Evolutionary conservation across 2,113 vertebrate genomes (phyloP), one percentile per base, ranked within the genome.

Genomic region (Sprattus sprattus): DNA sequence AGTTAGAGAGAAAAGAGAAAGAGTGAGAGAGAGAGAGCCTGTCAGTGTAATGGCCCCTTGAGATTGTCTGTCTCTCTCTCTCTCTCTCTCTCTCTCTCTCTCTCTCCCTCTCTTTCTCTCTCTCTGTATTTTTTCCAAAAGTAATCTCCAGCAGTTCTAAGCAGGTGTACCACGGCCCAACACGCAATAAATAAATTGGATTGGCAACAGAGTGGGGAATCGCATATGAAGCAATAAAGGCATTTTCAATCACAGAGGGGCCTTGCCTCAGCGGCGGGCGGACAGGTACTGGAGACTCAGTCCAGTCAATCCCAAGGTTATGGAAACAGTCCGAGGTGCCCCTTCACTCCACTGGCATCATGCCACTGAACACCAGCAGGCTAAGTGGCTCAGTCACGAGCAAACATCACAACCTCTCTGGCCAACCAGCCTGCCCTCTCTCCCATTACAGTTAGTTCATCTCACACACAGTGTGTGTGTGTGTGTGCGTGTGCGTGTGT

Each of bases 121-220:
- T 39, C 39, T 39, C 39, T 39, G 1, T 39, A 1, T 89, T 89
- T 90, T 88, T 89, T 88, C 83, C 87, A 85, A 90, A 91, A 90
- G 92, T 93, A 93, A 94, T 95, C 91, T 92, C 86, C 87, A 91
- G 83, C 13, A 88, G 86, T 90, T 89, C 87, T 91, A 86, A 91
- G 87, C 89, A 90, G 92, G 89, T 89, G 83, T 90, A 91, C 84
- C 89, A 92, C 86, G 81, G 86, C 85, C 92, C 88, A 88, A 89
- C 89, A 92, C 91, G 93, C 92, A 90, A 93, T 94, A 94, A 94
- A 94, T 93, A 94, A 92, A 93, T 92, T 86, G 90, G 91, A 93
- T 91, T 92, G 92, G 92, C 92, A 88, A 90, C 90, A 92, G 91
- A 94, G 92, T 91, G 89, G 91, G 89, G 91, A 92, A 93, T 93